Evolutionary conservation across 2,888 invertebrate species (phyloP).

Genomic region (Notocelia uddmanniana): DNA sequence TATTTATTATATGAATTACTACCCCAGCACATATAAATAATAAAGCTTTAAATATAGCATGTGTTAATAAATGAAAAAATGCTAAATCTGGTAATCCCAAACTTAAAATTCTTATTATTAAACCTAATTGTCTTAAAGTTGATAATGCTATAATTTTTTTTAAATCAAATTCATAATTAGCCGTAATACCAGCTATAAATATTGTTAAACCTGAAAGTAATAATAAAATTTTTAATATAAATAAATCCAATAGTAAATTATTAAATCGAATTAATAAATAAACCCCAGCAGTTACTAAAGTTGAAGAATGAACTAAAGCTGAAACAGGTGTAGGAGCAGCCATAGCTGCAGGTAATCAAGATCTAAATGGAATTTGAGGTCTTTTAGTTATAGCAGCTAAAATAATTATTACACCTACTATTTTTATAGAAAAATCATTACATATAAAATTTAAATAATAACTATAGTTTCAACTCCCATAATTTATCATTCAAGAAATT

Average conservation of each 20-base stretch:
- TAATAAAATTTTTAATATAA: slow-evolving; percentile 81
- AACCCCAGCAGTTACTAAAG: too few relatives aligned
- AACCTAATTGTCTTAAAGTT: slow-evolving; percentile 90
- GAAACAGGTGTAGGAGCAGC: slow-evolving; percentile 92
- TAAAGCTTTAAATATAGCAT: too few relatives aligned
- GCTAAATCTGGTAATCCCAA: slow-evolving; percentile 84
- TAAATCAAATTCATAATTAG: slow-evolving; percentile 89
- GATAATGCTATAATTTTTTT: slow-evolving; percentile 93
- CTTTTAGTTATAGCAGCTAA: slow-evolving; percentile 90
- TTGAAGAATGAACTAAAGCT: slow-evolving; percentile 92
- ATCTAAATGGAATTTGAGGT: slow-evolving; percentile 93
- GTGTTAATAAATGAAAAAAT: too few relatives aligned
- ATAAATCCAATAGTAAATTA: slow-evolving; percentile 72
- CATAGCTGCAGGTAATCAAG: slow-evolving; percentile 91
- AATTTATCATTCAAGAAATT: slow-evolving; percentile 85
- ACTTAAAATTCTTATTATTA: slow-evolving; percentile 89
- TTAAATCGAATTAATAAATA: slow-evolving; percentile 91
- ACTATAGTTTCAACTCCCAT: slow-evolving; percentile 84
- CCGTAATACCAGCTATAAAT: slow-evolving; percentile 86
- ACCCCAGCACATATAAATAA: too few relatives aligned
- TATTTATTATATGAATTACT: slow-evolving; percentile 86
- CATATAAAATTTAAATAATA: slow-evolving; percentile 82
- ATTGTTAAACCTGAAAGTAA: too few relatives aligned
- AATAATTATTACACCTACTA: slow-evolving; percentile 76
- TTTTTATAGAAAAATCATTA: slow-evolving; percentile 71